phyloP scores from a whole-genome alignment of 2,113 vertebrate species.

The Muntiacus muntjak region DNA sequence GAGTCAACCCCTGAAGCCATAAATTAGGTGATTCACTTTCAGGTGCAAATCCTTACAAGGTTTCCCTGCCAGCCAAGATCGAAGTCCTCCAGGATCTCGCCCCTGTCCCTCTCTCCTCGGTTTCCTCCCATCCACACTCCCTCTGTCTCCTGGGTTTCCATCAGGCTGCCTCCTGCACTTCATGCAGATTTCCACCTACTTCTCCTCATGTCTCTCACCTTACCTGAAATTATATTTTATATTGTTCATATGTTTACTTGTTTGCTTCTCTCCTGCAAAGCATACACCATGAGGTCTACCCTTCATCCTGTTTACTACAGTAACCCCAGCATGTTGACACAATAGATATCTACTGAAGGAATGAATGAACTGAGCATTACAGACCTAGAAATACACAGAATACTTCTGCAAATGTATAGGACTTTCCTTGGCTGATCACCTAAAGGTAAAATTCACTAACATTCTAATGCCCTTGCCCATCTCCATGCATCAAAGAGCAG shows the following conservation, averaged over 20 bases:
- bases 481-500: neutral
- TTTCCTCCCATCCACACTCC: neutral
- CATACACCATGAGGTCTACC: neutral
- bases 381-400: neutral
- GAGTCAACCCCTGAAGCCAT: neutral
- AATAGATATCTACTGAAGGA: neutral
- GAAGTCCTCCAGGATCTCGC: neutral
- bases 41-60: neutral
- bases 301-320: neutral
- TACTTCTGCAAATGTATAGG: neutral
- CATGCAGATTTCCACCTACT: neutral
- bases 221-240: neutral
- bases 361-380: neutral
- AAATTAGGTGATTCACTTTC: neutral
- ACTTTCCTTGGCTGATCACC: neutral
- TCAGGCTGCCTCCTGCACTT: neutral
- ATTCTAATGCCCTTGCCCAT: neutral
- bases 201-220: neutral
- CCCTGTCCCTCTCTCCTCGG: fast-evolving
- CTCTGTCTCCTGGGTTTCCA: neutral
- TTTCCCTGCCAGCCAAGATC: neutral
- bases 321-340: neutral
- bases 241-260: neutral
- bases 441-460: neutral
- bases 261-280: neutral